Evolutionary conservation across 2,797 vertebrate genomes (phyloP).

Genomic region (Scyliorhinus canicula): DNA sequence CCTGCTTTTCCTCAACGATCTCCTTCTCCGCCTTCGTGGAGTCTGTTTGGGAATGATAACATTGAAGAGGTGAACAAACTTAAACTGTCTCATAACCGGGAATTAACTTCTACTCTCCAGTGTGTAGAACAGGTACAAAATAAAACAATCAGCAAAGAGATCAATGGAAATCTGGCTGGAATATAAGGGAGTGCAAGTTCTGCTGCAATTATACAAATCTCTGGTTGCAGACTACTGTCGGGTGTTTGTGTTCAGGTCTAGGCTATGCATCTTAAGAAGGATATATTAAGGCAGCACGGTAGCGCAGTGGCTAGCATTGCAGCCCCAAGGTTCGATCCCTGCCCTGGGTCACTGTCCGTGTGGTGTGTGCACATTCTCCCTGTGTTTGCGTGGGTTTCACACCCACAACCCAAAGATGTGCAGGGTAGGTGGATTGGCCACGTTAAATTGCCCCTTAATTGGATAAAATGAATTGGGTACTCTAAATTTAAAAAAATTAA

Average conservation of each 20-base stretch:
- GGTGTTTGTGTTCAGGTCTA: neutral
- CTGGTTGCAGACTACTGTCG: neutral
- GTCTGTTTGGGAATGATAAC: slow-evolving; percentile 48
- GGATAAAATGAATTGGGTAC: too few species aligned
- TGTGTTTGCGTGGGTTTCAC: too few species aligned
- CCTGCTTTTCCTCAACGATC: slow-evolving; percentile 64
- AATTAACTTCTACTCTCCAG: neutral
- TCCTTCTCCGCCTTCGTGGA: slow-evolving; percentile 60
- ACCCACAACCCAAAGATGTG: too few species aligned
- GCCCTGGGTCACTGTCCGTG: too few species aligned
- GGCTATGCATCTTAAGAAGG: neutral
- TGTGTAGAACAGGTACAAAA: neutral
- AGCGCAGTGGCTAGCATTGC: too few species aligned
- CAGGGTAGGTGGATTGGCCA: too few species aligned
- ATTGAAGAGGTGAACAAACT: neutral
- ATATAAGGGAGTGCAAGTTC: neutral
- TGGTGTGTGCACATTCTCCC: too few species aligned
- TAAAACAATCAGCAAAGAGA: neutral
- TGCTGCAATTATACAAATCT: neutral
- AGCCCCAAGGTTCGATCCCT: too few species aligned
- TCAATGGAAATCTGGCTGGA: neutral
- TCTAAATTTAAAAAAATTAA: too few species aligned
- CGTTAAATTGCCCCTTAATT: too few species aligned
- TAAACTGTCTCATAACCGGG: neutral
- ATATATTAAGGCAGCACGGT: too few species aligned